These are phyloP conservation scores for Callinectes sapidus DNA, from an alignment of 2,888 invertebrate species.

Conservation along the genomic window DNA sequence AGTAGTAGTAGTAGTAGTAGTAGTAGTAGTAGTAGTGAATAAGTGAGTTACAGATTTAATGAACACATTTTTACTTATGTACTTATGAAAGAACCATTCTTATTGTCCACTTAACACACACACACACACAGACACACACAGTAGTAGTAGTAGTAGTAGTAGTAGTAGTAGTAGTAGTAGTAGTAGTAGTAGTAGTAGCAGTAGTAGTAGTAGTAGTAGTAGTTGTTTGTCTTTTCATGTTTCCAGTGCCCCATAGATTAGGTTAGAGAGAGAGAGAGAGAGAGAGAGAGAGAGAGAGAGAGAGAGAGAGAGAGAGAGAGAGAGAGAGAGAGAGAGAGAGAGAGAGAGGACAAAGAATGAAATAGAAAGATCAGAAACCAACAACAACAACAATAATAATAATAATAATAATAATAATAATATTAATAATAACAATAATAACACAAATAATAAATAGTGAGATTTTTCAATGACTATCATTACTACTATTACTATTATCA, in stretches of 20 bases:
- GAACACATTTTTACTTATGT: too few relatives aligned
- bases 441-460: neutral
- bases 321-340: constrained; percentile 54
- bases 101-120: too few relatives aligned
- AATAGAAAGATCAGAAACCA: too few relatives aligned
- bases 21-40: too few relatives aligned
- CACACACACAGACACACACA: too few relatives aligned
- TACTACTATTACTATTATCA: neutral
- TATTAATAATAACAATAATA: neutral
- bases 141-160: too few relatives aligned
- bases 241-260: neutral
- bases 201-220: neutral
- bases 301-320: constrained; percentile 37
- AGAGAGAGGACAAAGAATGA: neutral
- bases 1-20: too few relatives aligned
- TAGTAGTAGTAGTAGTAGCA: too few relatives aligned
- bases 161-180: too few relatives aligned
- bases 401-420: neutral
- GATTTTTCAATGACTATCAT: neutral
- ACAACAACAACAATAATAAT: neutral
- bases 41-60: too few relatives aligned
- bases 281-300: constrained; percentile 38
- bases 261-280: neutral
- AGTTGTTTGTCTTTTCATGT: neutral
- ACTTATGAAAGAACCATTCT: too few relatives aligned